Conservation (phyloP, 64 coral and sea anemone genomes). For the Porites australiensis region DNA sequence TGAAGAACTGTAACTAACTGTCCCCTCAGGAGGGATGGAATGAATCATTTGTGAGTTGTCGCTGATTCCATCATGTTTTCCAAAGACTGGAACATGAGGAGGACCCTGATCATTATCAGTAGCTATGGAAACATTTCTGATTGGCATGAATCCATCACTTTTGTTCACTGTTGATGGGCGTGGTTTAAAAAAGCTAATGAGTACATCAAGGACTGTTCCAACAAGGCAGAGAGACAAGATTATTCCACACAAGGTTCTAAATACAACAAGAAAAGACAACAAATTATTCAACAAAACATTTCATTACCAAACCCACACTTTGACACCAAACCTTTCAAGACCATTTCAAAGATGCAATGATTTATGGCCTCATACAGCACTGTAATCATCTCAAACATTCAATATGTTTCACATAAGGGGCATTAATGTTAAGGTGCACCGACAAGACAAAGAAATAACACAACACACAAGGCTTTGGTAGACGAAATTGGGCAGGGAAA, state of each 20-base stretch:
- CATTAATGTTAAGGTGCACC: no score
- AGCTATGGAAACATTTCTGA: background rate
- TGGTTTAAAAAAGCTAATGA: background rate
- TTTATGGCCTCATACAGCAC: no score
- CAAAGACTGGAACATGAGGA: background rate
- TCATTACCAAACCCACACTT: background rate
- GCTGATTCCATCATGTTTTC: background rate
- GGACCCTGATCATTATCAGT: background rate
- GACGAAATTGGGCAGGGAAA: no score
- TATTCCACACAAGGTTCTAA: slow-evolving; percentile 48
- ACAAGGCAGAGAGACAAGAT: slow-evolving; percentile 64
- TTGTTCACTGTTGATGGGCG: background rate
- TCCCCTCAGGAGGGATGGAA: slow-evolving; percentile 1
- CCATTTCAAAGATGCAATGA: background rate
- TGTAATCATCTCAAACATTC: no score
- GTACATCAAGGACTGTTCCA: slow-evolving; percentile 64
- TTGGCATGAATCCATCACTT: background rate
- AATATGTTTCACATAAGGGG: no score
- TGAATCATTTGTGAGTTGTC: background rate
- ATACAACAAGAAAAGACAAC: background rate
- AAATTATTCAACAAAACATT: background rate
- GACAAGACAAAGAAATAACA: no score
- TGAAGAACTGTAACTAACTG: background rate
- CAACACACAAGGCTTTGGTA: no score
- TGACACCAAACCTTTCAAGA: background rate